phyloP scores from a whole-genome alignment of 2,888 invertebrate genomes.

The Apamea epomidion region DNA sequence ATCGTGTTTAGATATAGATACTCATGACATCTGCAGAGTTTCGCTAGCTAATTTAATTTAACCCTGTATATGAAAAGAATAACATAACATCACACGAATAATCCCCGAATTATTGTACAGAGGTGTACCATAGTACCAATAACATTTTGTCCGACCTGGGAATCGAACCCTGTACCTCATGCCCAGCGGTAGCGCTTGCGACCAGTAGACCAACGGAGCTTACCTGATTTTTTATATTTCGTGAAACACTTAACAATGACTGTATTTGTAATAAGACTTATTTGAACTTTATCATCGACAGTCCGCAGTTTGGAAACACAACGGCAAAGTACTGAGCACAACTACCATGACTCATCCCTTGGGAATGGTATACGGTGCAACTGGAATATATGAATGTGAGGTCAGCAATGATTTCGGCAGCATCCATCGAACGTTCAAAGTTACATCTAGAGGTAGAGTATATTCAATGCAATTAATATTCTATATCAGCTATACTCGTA shows the following conservation, averaged over 20 bases:
- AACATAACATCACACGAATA: too few relatives aligned
- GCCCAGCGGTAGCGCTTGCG: not conserved
- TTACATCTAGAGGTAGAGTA: slow-evolving; percentile 70
- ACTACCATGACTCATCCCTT: slow-evolving; percentile 62
- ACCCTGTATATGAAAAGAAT: too few relatives aligned
- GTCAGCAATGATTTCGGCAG: slow-evolving; percentile 75
- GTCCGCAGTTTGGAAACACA: slow-evolving; percentile 73
- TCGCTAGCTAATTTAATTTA: too few relatives aligned
- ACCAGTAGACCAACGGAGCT: not conserved
- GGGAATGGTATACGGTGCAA: slow-evolving; percentile 64
- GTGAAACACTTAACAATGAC: not conserved
- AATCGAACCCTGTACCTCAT: not conserved
- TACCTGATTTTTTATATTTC: not conserved
- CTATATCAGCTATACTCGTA: too few relatives aligned
- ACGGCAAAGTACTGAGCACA: slow-evolving; percentile 64
- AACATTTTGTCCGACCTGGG: too few relatives aligned
- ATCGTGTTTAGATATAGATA: too few relatives aligned
- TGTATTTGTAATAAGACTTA: not conserved
- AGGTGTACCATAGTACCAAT: too few relatives aligned
- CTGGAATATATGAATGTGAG: slow-evolving; percentile 77
- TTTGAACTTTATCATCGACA: slow-evolving; percentile 43
- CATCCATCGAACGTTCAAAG: slow-evolving; percentile 70
- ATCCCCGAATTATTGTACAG: too few relatives aligned
- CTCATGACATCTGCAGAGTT: too few relatives aligned
- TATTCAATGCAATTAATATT: too few relatives aligned